Conservation (phyloP, 1,140 invertebrate genomes). For the Meloidogyne exigua region DNA sequence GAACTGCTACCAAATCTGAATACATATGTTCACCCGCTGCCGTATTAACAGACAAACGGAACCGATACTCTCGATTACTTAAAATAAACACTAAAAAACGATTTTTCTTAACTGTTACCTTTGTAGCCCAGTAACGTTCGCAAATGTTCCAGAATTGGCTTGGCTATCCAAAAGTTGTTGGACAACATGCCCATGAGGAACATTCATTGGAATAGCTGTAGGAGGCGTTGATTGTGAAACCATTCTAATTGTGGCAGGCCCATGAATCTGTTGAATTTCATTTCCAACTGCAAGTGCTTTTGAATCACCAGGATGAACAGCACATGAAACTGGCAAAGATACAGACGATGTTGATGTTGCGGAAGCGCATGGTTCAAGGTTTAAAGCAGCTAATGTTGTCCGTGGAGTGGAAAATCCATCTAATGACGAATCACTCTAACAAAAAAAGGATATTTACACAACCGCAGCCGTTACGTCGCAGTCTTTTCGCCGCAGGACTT, state of each 20-base stretch:
- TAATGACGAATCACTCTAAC: no score
- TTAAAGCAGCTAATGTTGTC: no score
- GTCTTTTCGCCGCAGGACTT: no score
- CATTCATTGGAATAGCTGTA: constrained; percentile 50
- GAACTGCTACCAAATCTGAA: constrained; percentile 46
- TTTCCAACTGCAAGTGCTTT: constrained; percentile 51
- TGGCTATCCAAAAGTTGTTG: constrained; percentile 52
- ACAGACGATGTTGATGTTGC: no score
- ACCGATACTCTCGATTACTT: constrained; percentile 53
- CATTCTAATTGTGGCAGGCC: constrained; percentile 59
- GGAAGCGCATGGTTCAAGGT: no score
- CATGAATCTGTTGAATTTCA: constrained; percentile 54
- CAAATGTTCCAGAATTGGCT: constrained; percentile 34
- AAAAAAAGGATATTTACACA: no score
- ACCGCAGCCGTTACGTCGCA: no score
- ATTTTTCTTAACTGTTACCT: constrained; percentile 5
- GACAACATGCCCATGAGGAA: constrained; percentile 52
- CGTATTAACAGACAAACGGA: constrained; percentile 48
- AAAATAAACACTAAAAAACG: neutral
- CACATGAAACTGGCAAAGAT: no score
- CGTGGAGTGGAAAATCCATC: no score
- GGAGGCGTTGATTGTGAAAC: constrained; percentile 47
- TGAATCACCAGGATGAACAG: constrained; percentile 54
- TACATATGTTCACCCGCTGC: constrained; percentile 35
- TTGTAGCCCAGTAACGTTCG: constrained; percentile 29